Evolutionary conservation across 2,797 vertebrate species (phyloP).

Genomic region (Kryptopterus vitreolus): DNA sequence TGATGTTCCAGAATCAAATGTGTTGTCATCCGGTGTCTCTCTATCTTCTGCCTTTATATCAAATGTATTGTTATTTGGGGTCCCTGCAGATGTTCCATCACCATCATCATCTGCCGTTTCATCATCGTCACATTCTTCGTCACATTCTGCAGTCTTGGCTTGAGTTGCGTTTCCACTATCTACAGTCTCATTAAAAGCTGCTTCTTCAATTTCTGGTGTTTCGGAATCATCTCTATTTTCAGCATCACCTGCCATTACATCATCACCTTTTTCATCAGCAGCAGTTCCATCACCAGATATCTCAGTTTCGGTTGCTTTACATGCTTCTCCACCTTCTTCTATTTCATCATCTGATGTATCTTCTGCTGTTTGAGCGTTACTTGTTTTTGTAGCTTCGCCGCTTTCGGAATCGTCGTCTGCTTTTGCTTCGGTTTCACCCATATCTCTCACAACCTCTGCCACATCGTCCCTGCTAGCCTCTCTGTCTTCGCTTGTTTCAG

Average conservation of each 20-base stretch:
- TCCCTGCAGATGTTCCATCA: no score
- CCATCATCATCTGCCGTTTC: no score
- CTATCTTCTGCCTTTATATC: no score
- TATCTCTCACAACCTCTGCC: neutral
- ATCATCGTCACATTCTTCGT: neutral
- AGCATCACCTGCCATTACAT: fast-evolving
- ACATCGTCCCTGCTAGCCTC: no score
- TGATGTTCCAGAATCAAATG: no score
- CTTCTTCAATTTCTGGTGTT: neutral
- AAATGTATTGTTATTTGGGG: no score
- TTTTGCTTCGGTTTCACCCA: neutral
- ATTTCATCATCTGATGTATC: slow-evolving; percentile 16
- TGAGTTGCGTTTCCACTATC: neutral
- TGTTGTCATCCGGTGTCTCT: no score
- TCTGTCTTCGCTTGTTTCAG: neutral
- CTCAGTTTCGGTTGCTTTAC: neutral
- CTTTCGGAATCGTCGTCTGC: neutral
- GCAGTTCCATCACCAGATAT: neutral
- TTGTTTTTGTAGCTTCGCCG: neutral
- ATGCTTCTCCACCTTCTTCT: neutral
- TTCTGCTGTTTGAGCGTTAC: neutral
- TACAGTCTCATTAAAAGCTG: neutral
- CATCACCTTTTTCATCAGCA: slow-evolving; percentile 1
- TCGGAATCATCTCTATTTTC: neutral
- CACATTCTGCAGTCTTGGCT: neutral